phyloP scores from a whole-genome alignment of 2,113 vertebrate genomes.

The Okapia johnstoni region DNA sequence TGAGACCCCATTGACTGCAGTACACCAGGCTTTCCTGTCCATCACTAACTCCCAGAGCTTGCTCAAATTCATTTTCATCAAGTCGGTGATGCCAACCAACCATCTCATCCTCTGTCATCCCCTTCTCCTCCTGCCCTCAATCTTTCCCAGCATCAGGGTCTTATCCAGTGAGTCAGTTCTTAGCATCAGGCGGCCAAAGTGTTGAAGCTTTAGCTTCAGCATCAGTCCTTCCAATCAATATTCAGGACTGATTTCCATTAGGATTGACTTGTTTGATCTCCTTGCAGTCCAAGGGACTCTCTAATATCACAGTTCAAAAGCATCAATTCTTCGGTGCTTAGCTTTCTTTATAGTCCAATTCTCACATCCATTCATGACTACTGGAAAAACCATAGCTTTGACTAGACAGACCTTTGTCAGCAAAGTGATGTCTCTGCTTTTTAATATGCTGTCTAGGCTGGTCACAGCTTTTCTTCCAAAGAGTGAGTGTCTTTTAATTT shows the following conservation, averaged over 20 bases:
- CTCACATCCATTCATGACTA: not conserved
- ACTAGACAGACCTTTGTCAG: not conserved
- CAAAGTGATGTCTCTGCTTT: not conserved
- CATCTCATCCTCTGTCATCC: not conserved
- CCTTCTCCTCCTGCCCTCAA: not conserved
- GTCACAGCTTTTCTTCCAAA: not conserved
- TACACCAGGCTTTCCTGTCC: not conserved
- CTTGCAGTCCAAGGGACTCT: not conserved
- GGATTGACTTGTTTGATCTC: not conserved
- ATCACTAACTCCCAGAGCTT: not conserved
- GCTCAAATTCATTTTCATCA: not conserved
- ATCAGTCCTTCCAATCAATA: not conserved
- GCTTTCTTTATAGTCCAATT: not conserved
- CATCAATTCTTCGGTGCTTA: not conserved
- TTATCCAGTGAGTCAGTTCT: not conserved
- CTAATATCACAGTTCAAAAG: not conserved
- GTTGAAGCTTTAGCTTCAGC: not conserved
- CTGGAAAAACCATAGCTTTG: not conserved
- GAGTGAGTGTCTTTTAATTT: not conserved
- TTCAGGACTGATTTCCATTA: not conserved
- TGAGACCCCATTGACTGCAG: rapidly evolving
- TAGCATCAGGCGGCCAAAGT: not conserved
- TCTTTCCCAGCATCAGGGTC: not conserved
- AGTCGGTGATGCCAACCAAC: not conserved
- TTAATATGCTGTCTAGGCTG: not conserved